Evolutionary conservation across 2,113 vertebrate genomes (phyloP).

Genomic region (Phocoena phocoena): DNA sequence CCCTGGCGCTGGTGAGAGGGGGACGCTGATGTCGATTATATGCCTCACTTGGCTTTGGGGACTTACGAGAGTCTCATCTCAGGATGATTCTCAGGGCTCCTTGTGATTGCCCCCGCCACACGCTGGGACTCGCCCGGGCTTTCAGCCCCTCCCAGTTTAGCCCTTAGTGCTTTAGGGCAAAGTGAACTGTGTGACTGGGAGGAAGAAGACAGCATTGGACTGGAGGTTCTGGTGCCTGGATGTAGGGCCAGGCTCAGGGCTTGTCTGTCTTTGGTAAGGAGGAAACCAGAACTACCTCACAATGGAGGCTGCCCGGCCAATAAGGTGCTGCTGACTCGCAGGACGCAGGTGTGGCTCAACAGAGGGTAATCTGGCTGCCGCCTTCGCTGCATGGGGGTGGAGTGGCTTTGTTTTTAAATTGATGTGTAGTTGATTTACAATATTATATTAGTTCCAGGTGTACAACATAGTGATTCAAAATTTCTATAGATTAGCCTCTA

Average conservation of each 20-base stretch:
- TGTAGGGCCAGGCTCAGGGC: not conserved
- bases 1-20: not conserved
- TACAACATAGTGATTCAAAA: not conserved
- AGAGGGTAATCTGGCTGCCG: not conserved
- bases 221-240: not conserved
- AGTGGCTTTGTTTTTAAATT: not conserved
- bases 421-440: not conserved
- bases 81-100: not conserved
- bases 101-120: not conserved
- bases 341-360: not conserved
- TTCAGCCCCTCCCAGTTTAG: not conserved
- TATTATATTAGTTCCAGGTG: not conserved
- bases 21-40: not conserved
- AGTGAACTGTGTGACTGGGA: not conserved
- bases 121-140: not conserved
- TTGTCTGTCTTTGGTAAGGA: not conserved
- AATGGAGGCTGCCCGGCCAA: slow-evolving; percentile 52
- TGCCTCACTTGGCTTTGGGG: not conserved
- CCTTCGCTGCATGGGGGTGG: not conserved
- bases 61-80: not conserved
- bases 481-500: not conserved
- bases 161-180: not conserved
- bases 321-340: not conserved
- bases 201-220: not conserved
- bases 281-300: slow-evolving; percentile 58